Conservation (phyloP, 2,113 vertebrate genomes). For the Eubucco bourcierii region DNA sequence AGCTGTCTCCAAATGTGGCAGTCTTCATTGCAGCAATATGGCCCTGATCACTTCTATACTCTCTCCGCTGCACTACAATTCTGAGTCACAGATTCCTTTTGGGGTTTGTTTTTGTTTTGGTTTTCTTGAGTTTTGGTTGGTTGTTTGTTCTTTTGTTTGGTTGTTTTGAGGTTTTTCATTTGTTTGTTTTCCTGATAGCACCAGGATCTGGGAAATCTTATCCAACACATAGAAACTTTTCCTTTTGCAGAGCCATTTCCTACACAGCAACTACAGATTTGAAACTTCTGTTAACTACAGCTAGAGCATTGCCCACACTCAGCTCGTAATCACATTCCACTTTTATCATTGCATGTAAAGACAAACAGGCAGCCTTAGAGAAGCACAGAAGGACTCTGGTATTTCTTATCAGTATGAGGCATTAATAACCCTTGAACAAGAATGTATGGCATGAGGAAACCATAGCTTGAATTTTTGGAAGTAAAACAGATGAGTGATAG, state of each 20-base stretch:
- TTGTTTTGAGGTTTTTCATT: background rate
- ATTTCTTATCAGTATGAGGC: background rate
- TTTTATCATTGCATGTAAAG: background rate
- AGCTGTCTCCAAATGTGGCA: background rate
- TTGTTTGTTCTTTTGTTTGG: too few relatives aligned
- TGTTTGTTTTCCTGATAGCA: background rate
- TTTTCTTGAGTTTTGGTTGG: too few relatives aligned
- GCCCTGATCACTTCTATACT: too few relatives aligned
- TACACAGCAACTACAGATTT: background rate
- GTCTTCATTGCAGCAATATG: background rate
- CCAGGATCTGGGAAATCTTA: background rate
- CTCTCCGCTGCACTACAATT: too few relatives aligned
- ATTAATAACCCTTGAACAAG: background rate
- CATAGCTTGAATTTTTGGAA: background rate
- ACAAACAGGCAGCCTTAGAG: background rate
- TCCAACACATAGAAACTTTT: background rate
- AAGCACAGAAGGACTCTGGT: background rate
- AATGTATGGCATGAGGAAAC: background rate
- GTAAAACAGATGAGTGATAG: background rate
- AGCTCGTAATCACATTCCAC: background rate
- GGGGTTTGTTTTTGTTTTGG: too few relatives aligned
- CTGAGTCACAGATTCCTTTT: background rate
- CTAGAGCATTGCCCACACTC: background rate
- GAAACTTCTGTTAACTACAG: background rate
- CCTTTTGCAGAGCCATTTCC: background rate